Conservation (phyloP, 2,888 invertebrate genomes). For the Rhagonycha lutea region DNA sequence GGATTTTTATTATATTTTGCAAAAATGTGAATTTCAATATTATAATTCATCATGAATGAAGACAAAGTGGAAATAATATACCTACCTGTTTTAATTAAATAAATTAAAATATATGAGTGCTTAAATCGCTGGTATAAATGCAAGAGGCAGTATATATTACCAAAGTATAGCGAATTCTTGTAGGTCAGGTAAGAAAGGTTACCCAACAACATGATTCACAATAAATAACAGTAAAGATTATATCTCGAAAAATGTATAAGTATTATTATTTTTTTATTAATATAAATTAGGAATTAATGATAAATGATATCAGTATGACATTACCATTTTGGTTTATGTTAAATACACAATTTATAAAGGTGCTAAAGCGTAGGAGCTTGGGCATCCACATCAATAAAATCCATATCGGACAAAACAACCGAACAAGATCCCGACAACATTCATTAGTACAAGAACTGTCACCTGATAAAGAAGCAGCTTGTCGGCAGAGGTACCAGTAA, state of each 20-base stretch:
- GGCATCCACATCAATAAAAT: slow-evolving; percentile 28
- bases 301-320: slow-evolving; percentile 4
- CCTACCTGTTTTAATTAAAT: neutral
- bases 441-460: slow-evolving; percentile 54
- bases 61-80: neutral
- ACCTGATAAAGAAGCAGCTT: slow-evolving; percentile 53
- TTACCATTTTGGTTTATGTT: slow-evolving; percentile 11
- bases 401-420: slow-evolving; percentile 36
- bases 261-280: slow-evolving; percentile 4
- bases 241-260: neutral
- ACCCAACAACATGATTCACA: neutral
- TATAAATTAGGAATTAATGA: slow-evolving; percentile 3
- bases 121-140: neutral
- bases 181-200: slow-evolving; percentile 1
- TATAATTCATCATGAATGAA: neutral
- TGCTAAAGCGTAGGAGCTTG: slow-evolving; percentile 29
- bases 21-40: neutral
- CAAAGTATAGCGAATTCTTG: neutral
- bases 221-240: neutral
- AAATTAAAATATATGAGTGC: neutral
- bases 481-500: slow-evolving; percentile 51
- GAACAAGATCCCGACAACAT: slow-evolving; percentile 51
- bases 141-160: neutral
- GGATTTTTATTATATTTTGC: neutral
- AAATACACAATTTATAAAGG: slow-evolving; percentile 20